A percentile compares a stretch with the other conserved stretches of the same genome.
These are phyloP conservation scores for Phyto melanocephala DNA, from an alignment of 2,888 invertebrate genomes.

Conservation along the genomic window DNA sequence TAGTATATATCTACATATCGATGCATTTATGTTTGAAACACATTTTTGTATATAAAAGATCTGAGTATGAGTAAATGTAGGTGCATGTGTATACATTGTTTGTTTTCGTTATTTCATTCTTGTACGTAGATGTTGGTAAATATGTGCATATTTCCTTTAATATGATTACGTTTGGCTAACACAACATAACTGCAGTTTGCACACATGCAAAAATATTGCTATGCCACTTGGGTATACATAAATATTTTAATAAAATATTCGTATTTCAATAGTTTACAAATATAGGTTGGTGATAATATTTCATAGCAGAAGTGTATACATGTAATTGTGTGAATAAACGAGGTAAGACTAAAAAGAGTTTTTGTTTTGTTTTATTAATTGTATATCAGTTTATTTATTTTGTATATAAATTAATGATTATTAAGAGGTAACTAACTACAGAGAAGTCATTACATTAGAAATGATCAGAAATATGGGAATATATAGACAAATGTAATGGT, in stretches of 20 bases:
- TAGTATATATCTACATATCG: too few relatives aligned
- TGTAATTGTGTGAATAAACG: not conserved
- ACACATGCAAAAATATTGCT: not conserved
- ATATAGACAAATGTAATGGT: too few relatives aligned
- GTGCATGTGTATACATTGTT: not conserved
- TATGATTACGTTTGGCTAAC: not conserved
- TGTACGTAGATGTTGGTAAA: not conserved
- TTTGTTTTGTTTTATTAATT: too few relatives aligned
- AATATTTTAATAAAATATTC: not conserved
- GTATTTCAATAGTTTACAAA: not conserved
- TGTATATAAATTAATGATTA: too few relatives aligned
- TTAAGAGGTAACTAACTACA: too few relatives aligned
- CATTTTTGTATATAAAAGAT: not conserved
- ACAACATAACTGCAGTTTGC: not conserved
- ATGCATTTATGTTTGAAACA: too few relatives aligned
- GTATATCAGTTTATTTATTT: too few relatives aligned
- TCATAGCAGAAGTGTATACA: not conserved
- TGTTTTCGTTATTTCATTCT: not conserved
- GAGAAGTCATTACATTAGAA: too few relatives aligned
- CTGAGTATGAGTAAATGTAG: not conserved
- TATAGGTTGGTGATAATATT: not conserved
- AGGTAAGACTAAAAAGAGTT: too few relatives aligned
- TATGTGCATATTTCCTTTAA: not conserved
- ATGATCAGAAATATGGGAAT: too few relatives aligned
- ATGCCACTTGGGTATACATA: too few relatives aligned